Conservation (phyloP, 1,140 invertebrate species). For the Yoshiicerus persimilis region DNA sequence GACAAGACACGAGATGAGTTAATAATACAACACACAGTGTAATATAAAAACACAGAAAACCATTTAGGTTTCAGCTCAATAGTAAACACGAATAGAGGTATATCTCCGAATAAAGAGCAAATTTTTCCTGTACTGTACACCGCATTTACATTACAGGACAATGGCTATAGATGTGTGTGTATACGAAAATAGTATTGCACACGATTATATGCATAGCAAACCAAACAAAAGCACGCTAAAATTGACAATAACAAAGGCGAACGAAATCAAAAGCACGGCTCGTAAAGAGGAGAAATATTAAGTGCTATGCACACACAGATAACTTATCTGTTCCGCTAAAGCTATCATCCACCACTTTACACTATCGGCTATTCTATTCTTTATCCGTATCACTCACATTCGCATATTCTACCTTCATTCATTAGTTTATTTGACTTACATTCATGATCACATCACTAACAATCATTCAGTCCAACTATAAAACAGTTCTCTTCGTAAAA, state of each 20-base stretch:
- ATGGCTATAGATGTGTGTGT: not conserved
- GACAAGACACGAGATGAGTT: not conserved
- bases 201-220: not conserved
- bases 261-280: not conserved
- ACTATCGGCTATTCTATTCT: not conserved
- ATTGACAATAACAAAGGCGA: not conserved
- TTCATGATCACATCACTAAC: not conserved
- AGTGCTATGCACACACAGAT: not conserved
- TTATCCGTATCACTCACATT: not conserved
- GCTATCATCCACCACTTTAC: not conserved
- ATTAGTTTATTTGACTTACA: not conserved
- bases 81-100: not conserved
- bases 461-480: not conserved
- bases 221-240: not conserved
- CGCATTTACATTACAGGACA: not conserved
- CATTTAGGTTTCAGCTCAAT: not conserved
- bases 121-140: not conserved
- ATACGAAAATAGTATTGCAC: not conserved
- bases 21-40: not conserved
- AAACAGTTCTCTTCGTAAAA: not conserved
- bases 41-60: not conserved
- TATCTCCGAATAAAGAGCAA: not conserved
- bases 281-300: not conserved
- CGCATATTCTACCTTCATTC: slow-evolving; percentile 1
- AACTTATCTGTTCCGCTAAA: not conserved